These are phyloP conservation scores for Tribolium madens DNA, from an alignment of 1,140 invertebrate species.

Conservation along the genomic window DNA sequence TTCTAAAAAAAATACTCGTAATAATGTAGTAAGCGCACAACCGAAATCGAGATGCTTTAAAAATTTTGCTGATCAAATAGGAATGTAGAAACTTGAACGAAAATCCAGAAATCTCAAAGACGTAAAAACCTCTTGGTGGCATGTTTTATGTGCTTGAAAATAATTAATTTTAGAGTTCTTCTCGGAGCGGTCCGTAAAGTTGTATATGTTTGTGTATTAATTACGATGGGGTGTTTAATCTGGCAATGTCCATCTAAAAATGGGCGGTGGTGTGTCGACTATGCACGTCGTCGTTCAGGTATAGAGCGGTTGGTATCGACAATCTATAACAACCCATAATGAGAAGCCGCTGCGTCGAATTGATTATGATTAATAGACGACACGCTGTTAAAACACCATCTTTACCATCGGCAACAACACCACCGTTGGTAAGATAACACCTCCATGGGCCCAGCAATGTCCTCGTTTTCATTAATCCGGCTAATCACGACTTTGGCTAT, in stretches of 20 bases:
- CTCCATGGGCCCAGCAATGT: background rate
- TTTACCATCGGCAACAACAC: slow-evolving; percentile 43
- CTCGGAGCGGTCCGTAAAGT: no score
- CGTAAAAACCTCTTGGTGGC: no score
- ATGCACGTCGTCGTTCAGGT: slow-evolving; percentile 34
- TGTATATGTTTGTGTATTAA: slow-evolving; percentile 48
- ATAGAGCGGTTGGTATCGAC: slow-evolving; percentile 59
- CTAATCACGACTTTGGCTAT: slow-evolving; percentile 10
- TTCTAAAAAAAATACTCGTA: no score
- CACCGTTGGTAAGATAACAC: slow-evolving; percentile 22
- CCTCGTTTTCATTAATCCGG: slow-evolving; percentile 27
- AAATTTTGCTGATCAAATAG: no score
- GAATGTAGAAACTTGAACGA: no score
- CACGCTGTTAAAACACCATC: slow-evolving; percentile 52
- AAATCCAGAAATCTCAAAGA: no score
- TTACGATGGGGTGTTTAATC: slow-evolving; percentile 50
- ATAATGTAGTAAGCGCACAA: no score
- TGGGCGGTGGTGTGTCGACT: slow-evolving; percentile 55
- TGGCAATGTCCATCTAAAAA: slow-evolving; percentile 40
- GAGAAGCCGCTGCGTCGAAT: slow-evolving; percentile 63
- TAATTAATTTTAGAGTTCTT: no score
- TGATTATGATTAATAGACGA: slow-evolving; percentile 64
- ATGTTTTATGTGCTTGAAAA: no score
- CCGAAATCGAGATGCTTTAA: no score
- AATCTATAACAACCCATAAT: slow-evolving; percentile 65